A percentile compares a stretch with the other conserved stretches of the same genome.
phyloP scores from a whole-genome alignment of 2,797 vertebrate species.

The Cossypha polioptera region DNA sequence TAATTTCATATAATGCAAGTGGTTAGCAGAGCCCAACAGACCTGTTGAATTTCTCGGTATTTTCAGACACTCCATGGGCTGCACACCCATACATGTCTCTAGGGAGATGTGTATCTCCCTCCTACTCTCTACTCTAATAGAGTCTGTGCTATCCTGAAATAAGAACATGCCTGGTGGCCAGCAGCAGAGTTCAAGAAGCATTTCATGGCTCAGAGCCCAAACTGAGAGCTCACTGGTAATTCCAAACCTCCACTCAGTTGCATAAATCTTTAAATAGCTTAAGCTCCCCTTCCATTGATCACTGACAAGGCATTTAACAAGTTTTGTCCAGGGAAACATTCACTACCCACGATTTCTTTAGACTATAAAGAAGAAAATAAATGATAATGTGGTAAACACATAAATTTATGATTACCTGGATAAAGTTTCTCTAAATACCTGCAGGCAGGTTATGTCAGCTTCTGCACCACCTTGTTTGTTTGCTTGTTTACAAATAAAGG shows the following conservation, averaged over 20 bases:
- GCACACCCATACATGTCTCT: background rate
- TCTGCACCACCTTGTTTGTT: background rate
- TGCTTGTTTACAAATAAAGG: background rate
- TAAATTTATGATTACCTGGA: background rate
- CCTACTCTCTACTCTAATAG: background rate
- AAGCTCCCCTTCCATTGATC: background rate
- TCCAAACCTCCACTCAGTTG: background rate
- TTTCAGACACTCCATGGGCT: background rate
- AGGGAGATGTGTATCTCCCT: background rate
- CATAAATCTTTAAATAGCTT: conserved; percentile 25
- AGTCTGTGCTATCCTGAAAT: background rate
- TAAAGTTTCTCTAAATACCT: background rate
- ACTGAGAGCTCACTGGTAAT: background rate
- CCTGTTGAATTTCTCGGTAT: background rate
- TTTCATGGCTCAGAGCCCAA: background rate
- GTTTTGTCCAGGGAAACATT: background rate
- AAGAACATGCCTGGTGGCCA: background rate
- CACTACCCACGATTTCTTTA: background rate
- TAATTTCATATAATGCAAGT: background rate
- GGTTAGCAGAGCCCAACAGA: background rate
- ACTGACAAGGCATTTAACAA: background rate
- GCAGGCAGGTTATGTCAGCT: background rate
- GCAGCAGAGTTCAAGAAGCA: background rate
- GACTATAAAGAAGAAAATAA: background rate
- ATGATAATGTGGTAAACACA: background rate